Base-by-base conservation (phyloP, 2,888 invertebrate genomes). In the Lithodes maja region DNA sequence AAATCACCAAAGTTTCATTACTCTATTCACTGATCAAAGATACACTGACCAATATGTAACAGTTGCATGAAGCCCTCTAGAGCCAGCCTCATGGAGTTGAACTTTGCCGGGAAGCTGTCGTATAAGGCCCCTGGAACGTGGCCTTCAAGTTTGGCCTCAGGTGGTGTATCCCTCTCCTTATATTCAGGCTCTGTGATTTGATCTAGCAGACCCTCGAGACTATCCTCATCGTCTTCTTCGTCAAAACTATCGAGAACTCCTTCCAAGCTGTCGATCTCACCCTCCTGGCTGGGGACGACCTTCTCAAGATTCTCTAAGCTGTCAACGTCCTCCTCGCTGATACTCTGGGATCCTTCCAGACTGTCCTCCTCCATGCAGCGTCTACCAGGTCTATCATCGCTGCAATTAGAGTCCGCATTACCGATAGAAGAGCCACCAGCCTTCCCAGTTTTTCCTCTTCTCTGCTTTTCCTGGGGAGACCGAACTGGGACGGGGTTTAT, bases 21-120 rank as follows among this genome's bases (percentile, higher is more conserved):
- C 61, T 61, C 83, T 78, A 87, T n/a, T 83, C 81, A 85, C 71
- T 71, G 71, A 17, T 89, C 89, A 89, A 85, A 89, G 2, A 89
- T 82, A 78, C 89, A 89, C 15, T 85, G 77, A 71, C 90, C 90
- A 78, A 90, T 75, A 17, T 85, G 79, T 54, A 90, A 85, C 54
- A 90, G 54, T 68, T 90, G 87, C 9, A 77, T 75, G 81, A 90
- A 90, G 53, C 90, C 87, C 61, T 90, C 90, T 74, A 87, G 71
- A 17, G 90, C 87, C 74, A 90, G 77, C 33, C 87, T 71, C 33
- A 85, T 77, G 9, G 90, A 84, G 85, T 90, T 90, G 49, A 82
- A 85, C 74, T 90, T 90, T 49, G 90, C 90, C n/a, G 86, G 79
- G 74, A 86, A 90, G 68, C 84, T 80, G 80, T 90, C 90, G 61